A percentile compares a stretch with the other conserved stretches of the same genome.
phyloP scores from a whole-genome alignment of 2,797 vertebrate genomes.

The Melanotaenia maccullochi region DNA sequence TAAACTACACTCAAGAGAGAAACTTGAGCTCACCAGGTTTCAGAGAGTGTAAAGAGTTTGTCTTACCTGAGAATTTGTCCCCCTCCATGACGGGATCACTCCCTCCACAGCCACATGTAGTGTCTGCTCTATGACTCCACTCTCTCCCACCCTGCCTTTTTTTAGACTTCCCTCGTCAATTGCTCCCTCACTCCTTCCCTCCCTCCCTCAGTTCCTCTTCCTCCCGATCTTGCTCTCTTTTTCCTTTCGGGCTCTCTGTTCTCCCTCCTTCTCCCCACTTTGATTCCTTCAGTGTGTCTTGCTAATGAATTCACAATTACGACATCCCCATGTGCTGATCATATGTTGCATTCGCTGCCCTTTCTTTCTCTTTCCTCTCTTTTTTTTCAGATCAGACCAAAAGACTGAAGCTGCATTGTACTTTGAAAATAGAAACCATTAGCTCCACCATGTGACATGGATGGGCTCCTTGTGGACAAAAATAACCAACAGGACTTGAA shows the following conservation, averaged over 20 bases:
- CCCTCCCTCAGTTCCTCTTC: slow-evolving; percentile 60
- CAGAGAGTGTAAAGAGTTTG: slow-evolving; percentile 33
- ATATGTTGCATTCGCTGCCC: slow-evolving; percentile 75
- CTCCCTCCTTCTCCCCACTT: slow-evolving; percentile 58
- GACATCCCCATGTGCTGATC: slow-evolving; percentile 85
- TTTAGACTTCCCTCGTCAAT: slow-evolving; percentile 74
- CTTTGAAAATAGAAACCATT: slow-evolving; percentile 80
- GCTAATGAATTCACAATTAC: slow-evolving; percentile 82
- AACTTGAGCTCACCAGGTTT: slow-evolving; percentile 19
- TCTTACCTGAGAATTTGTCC: slow-evolving; percentile 88
- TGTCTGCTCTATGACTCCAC: slow-evolving; percentile 70
- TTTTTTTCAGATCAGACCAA: slow-evolving; percentile 39
- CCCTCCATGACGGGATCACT: slow-evolving; percentile 83
- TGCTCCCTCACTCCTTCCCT: slow-evolving; percentile 42
- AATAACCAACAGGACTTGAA: slow-evolving; percentile 72
- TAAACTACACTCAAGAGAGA: slow-evolving; percentile 7
- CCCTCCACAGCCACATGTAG: slow-evolving; percentile 82
- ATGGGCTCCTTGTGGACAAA: slow-evolving; percentile 67
- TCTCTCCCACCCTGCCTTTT: slow-evolving; percentile 67
- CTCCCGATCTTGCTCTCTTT: slow-evolving; percentile 55
- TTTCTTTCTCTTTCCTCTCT: slow-evolving; percentile 33
- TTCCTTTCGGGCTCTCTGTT: slow-evolving; percentile 44
- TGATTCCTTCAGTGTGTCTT: slow-evolving; percentile 81
- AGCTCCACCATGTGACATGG: slow-evolving; percentile 79
- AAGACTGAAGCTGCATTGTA: slow-evolving; percentile 83